Conservation (phyloP, 64 coral and sea anemone genomes). For the Trachythela sp. region DNA sequence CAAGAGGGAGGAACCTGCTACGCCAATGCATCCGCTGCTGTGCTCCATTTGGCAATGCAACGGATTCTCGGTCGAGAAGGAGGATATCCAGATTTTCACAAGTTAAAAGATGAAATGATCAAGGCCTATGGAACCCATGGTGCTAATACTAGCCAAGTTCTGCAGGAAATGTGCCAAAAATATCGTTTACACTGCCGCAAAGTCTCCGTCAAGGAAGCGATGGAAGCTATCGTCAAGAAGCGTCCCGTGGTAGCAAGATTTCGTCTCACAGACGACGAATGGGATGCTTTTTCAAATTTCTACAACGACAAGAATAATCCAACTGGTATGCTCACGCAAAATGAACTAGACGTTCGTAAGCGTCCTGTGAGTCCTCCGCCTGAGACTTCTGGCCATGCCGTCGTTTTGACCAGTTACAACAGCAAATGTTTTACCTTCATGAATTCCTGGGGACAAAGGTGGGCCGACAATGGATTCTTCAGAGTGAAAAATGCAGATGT, state of each 20-base stretch:
- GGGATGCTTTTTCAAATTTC: background rate
- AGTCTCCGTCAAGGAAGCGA: constrained; percentile 1
- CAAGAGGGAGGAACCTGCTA: constrained; percentile 36
- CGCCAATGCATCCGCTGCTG: constrained; percentile 54
- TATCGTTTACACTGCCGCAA: constrained; percentile 26
- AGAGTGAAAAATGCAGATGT: constrained; percentile 44
- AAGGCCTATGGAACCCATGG: background rate
- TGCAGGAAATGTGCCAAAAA: background rate
- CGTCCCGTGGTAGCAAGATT: constrained; percentile 40
- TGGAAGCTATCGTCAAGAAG: background rate
- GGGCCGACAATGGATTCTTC: constrained; percentile 46
- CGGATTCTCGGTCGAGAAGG: constrained; percentile 45
- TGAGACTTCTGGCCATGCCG: background rate
- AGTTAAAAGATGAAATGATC: constrained; percentile 29
- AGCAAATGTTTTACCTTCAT: constrained; percentile 18
- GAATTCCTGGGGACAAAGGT: constrained; percentile 37
- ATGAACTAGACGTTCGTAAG: background rate
- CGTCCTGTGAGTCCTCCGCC: background rate
- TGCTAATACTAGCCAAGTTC: background rate
- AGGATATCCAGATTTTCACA: constrained; percentile 50
- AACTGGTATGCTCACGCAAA: background rate
- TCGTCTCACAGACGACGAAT: background rate
- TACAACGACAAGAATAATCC: background rate
- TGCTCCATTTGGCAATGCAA: constrained; percentile 51
- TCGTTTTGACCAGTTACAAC: constrained; percentile 28